These are phyloP conservation scores for Sebastes iracundus DNA, from an alignment of 2,797 vertebrate genomes.

Conservation along the genomic window DNA sequence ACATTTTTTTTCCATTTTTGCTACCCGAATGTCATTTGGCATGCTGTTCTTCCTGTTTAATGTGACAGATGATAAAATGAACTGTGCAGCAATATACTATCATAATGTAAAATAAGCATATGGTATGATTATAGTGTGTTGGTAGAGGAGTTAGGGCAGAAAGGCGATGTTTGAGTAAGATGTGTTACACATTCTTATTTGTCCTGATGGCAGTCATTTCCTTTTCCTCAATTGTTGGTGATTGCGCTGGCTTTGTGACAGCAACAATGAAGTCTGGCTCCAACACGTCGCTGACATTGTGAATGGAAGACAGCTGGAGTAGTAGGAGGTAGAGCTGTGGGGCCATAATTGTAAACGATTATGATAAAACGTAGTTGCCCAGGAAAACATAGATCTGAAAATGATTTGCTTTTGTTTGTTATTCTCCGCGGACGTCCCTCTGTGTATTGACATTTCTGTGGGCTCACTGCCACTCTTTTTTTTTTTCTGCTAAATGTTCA, in stretches of 20 bases:
- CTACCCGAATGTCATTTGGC: background rate
- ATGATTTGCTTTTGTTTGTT: conserved; percentile 51
- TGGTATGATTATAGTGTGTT: conserved; percentile 48
- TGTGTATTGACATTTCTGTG: conserved; percentile 28
- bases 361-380: conserved; percentile 56
- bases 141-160: conserved; percentile 43
- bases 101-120: conserved; percentile 41
- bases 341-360: conserved; percentile 64
- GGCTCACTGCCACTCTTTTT: background rate
- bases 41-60: background rate
- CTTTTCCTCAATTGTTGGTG: conserved; percentile 62
- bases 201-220: conserved; percentile 60
- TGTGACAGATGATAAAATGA: conserved; percentile 34
- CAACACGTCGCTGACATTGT: conserved; percentile 45
- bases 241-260: conserved; percentile 67
- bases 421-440: background rate
- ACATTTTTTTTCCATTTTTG: background rate
- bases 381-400: conserved; percentile 63
- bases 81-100: conserved; percentile 6
- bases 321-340: conserved; percentile 46
- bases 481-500: background rate
- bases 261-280: conserved; percentile 66
- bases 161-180: conserved; percentile 56
- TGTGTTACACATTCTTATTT: conserved; percentile 62
- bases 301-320: conserved; percentile 50